A percentile compares a stretch with the other conserved stretches of the same genome.
These are phyloP conservation scores for Rhinella marina DNA, from an alignment of 2,797 vertebrate species.

Conservation along the genomic window DNA sequence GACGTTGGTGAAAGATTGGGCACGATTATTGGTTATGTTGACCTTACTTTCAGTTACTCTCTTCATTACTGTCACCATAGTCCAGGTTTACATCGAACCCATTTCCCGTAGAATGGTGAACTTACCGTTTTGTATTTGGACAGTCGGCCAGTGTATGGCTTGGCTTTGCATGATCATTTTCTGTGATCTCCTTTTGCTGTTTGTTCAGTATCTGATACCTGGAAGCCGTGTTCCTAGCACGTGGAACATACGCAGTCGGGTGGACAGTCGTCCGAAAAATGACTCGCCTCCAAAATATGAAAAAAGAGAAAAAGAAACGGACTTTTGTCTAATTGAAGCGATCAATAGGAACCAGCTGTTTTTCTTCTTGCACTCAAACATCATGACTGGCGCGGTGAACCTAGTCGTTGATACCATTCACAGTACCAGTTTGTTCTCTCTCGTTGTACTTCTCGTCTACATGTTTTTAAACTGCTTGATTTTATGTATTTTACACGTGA, in stretches of 20 bases:
- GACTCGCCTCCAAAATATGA: constrained; percentile 51
- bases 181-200: constrained; percentile 80
- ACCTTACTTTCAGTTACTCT: constrained; percentile 70
- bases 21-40: constrained; percentile 70
- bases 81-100: constrained; percentile 76
- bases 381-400: constrained; percentile 90
- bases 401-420: constrained; percentile 84
- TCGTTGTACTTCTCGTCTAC: constrained; percentile 81
- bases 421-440: constrained; percentile 72
- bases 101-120: constrained; percentile 92
- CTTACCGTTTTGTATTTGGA: constrained; percentile 89
- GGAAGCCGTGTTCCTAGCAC: constrained; percentile 79
- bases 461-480: constrained; percentile 87
- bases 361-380: constrained; percentile 90
- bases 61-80: constrained; percentile 71
- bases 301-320: constrained; percentile 54
- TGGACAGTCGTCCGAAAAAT: constrained; percentile 53
- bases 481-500: constrained; percentile 80
- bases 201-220: constrained; percentile 78
- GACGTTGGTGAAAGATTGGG: constrained; percentile 79
- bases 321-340: constrained; percentile 83
- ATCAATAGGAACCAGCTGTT: constrained; percentile 90
- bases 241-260: constrained; percentile 71
- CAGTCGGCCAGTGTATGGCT: constrained; percentile 81
- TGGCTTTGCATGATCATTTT: constrained; percentile 78